Evolutionary conservation across 1,140 invertebrate genomes (phyloP), one percentile per base, ranked within the genome.

Genomic region (Bombus balteatus): DNA sequence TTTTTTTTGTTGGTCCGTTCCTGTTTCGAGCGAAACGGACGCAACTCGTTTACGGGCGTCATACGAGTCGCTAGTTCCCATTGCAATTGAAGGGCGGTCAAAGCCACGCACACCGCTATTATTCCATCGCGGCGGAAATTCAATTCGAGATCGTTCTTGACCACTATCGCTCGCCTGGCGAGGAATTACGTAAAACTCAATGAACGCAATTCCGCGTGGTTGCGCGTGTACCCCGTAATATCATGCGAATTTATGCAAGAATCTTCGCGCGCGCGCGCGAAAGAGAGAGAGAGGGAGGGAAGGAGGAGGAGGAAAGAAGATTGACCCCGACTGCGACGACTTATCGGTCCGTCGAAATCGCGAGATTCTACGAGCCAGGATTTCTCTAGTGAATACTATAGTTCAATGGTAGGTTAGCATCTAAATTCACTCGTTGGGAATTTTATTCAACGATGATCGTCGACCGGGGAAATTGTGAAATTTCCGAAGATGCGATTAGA

Each of bases 21-120:
- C 47, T 53, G 83, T 77, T 81, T 73, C 65, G 65, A 39, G 53
- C 85, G 53, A 86, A 91, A 92, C 90, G 91, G 91, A 91, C 87
- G 86, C 87, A 71, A 87, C 90, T 93, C 92, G 89, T 93, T 94
- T 93, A 87, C 84, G 72, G 81, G 87, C 65, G 87, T 90, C 83
- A 93, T 87, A 83, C 88, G 87, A 91, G 87, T 66, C 87, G 82
- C 80, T 80, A 90, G 91, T 93, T 92, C 92, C 87, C 91, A 93
- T 91, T 92, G 92, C 88, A 94, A 93, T 92, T 93, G 93, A 94
- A 94, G 92, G 92, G 88, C 92, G 93, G 92, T 93, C 93, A 94
- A 92, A 94, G 93, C 90, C 92, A 89, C 86, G 62, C 57, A 47
- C 81, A 25, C 73, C 34, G 78, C 77, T 82, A 86, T 88, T 80